Evolutionary conservation across 2,113 vertebrate species (phyloP).

Genomic region (Pipa parva): DNA sequence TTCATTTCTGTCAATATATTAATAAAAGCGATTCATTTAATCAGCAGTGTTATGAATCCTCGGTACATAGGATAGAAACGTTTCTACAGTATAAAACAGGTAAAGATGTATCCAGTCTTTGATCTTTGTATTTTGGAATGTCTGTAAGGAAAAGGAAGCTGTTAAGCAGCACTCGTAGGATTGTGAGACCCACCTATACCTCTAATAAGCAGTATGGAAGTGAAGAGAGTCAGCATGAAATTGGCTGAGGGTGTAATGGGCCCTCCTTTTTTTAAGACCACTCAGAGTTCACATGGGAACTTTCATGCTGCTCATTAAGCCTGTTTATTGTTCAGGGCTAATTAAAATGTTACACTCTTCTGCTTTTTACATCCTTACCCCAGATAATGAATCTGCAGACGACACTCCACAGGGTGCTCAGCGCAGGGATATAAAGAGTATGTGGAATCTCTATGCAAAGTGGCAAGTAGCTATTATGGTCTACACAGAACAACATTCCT

Average conservation of each 20-base stretch:
- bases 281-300: conserved; percentile 61
- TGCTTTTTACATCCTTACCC: conserved; percentile 60
- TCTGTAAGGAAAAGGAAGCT: conserved; percentile 21
- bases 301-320: conserved; percentile 62
- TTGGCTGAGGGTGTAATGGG: conserved; percentile 64
- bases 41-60: too few relatives aligned
- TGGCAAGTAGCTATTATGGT: conserved; percentile 24
- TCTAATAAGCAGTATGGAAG: conserved; percentile 32
- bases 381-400: conserved; percentile 63
- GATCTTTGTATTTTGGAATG: conserved; percentile 16
- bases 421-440: conserved; percentile 20
- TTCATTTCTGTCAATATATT: too few relatives aligned
- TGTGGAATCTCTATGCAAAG: conserved; percentile 28
- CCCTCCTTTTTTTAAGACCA: conserved; percentile 57
- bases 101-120: too few relatives aligned
- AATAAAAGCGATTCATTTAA: too few relatives aligned
- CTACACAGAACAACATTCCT: conserved; percentile 26
- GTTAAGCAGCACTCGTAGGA: conserved; percentile 17
- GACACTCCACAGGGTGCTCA: conserved; percentile 41
- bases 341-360: conserved; percentile 68
- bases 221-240: conserved; percentile 55
- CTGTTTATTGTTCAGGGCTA: conserved; percentile 73
- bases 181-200: conserved; percentile 32
- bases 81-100: too few relatives aligned
- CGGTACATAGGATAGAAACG: too few relatives aligned